Percentiles rank a stretch among this genome's conserved stretches.
Conservation (phyloP, 2,113 vertebrate genomes). For the Cyanoderma ruficeps region DNA sequence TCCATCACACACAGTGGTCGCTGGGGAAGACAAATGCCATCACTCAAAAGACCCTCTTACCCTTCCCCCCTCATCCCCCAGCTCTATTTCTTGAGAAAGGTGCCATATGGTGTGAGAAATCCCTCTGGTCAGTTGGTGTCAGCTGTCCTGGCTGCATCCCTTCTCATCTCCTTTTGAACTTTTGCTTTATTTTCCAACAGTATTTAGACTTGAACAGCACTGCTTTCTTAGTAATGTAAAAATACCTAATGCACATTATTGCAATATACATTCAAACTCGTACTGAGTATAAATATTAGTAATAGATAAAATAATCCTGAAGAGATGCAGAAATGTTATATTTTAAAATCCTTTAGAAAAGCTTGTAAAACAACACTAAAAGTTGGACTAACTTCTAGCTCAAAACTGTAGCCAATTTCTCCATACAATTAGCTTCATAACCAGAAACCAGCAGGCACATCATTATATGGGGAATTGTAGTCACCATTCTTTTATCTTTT, state of each 20-base stretch:
- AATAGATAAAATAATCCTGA: not conserved
- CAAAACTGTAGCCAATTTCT: not conserved
- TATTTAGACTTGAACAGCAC: not conserved
- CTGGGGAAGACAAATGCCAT: not conserved
- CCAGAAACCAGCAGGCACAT: not conserved
- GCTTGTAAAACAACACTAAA: not conserved
- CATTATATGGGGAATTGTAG: not conserved
- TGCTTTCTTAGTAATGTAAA: not conserved
- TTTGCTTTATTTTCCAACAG: not conserved
- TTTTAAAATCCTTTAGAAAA: not conserved
- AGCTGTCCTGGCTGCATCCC: not conserved
- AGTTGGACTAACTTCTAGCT: not conserved
- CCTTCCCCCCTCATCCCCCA: not conserved
- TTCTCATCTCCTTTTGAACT: not conserved
- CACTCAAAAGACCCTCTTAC: fast-evolving
- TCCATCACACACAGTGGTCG: not conserved
- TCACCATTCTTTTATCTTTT: not conserved
- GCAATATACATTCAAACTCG: not conserved
- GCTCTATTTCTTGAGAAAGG: not conserved
- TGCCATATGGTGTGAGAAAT: not conserved
- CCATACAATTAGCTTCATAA: not conserved
- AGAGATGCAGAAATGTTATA: not conserved
- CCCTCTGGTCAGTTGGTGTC: too few species aligned
- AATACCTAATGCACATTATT: not conserved
- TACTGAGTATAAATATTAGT: not conserved